Conservation (phyloP, 64 coral and sea anemone genomes). For the Porites australiensis region DNA sequence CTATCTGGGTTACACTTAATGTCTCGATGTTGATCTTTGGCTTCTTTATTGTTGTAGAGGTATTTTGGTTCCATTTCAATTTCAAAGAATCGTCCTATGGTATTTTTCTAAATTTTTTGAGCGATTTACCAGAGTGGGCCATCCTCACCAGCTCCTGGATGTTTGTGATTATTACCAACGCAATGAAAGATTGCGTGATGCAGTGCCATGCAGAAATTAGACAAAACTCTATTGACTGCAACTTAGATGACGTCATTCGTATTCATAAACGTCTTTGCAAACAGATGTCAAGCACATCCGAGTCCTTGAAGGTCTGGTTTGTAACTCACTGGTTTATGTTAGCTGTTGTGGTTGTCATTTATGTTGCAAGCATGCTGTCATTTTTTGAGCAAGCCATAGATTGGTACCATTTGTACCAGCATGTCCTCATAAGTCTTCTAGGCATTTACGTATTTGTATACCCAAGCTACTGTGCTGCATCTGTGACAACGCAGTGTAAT, state of each 20-base stretch:
- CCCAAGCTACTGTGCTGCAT: constrained; percentile 80
- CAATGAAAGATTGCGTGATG: constrained; percentile 29
- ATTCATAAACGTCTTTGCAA: constrained; percentile 65
- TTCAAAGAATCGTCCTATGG: background rate
- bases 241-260: constrained; percentile 62
- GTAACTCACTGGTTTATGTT: constrained; percentile 73
- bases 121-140: constrained; percentile 23
- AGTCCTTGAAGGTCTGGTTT: constrained; percentile 70
- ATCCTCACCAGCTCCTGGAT: constrained; percentile 51
- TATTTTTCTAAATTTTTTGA: background rate
- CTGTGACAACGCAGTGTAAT: constrained; percentile 66
- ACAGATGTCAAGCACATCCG: constrained; percentile 54
- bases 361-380: constrained; percentile 43
- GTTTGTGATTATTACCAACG: constrained; percentile 31
- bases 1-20: constrained; percentile 56
- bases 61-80: constrained; percentile 22
- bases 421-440: background rate
- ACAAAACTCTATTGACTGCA: background rate
- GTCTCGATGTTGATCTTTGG: constrained; percentile 25
- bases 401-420: background rate
- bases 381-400: constrained; percentile 30
- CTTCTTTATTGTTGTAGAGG: constrained; percentile 12
- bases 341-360: constrained; percentile 56
- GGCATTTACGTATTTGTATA: constrained; percentile 78
- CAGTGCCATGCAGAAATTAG: constrained; percentile 26